phyloP scores from a whole-genome alignment of 2,113 vertebrate species.

The Halcyon senegalensis region DNA sequence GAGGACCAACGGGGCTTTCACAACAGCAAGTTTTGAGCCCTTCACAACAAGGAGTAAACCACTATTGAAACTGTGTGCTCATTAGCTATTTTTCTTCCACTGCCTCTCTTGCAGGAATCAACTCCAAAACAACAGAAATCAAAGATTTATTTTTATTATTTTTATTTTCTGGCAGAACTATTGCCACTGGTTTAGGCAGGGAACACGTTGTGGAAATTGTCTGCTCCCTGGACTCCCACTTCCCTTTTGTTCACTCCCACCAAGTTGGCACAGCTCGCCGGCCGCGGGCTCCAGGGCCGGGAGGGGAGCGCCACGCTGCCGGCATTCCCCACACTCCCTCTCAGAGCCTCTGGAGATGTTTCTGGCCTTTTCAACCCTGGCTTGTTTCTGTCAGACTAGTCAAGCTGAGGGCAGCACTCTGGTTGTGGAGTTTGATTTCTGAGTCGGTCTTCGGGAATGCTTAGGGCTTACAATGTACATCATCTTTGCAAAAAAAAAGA shows the following conservation, averaged over 20 bases:
- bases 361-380: slow-evolving; percentile 46
- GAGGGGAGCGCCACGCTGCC: rapidly evolving
- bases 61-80: background rate
- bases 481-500: background rate
- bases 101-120: background rate
- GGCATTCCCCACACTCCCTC: slow-evolving; percentile 15
- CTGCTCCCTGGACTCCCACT: slow-evolving; percentile 22
- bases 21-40: background rate
- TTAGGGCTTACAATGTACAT: background rate
- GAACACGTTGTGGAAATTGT: slow-evolving; percentile 37
- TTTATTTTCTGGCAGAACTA: slow-evolving; percentile 25
- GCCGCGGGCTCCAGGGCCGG: background rate
- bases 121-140: slow-evolving; percentile 17
- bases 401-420: background rate
- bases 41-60: slow-evolving; percentile 21
- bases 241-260: slow-evolving; percentile 52
- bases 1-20: background rate
- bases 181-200: background rate
- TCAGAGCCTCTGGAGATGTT: background rate
- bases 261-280: background rate
- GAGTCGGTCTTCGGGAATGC: background rate
- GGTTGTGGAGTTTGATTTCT: background rate
- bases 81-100: slow-evolving; percentile 11
- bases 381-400: background rate
- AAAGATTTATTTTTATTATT: background rate